phyloP scores from a whole-genome alignment of 1,140 invertebrate species.

The Tribolium madens region DNA sequence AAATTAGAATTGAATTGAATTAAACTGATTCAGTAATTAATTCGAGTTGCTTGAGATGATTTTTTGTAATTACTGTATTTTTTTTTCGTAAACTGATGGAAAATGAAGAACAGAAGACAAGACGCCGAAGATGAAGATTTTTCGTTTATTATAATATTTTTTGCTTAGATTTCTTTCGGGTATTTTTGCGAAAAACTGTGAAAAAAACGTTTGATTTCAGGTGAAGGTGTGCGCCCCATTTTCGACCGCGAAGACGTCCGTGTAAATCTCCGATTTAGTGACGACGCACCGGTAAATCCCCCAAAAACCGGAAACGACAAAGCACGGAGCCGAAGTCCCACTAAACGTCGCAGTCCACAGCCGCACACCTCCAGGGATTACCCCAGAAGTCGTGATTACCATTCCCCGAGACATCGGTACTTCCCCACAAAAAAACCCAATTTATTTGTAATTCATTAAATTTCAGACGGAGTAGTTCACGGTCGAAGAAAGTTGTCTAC shows the following conservation, averaged over 20 bases:
- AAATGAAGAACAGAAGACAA: too few species aligned
- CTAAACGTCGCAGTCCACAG: not conserved
- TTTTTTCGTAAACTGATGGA: too few species aligned
- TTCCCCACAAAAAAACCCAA: not conserved
- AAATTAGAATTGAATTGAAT: too few species aligned
- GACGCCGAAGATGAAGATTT: too few species aligned
- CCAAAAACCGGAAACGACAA: not conserved
- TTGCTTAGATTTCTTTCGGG: too few species aligned
- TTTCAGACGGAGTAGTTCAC: not conserved
- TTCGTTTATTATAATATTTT: too few species aligned
- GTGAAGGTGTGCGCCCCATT: conserved; percentile 21
- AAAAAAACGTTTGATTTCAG: conserved; percentile 6
- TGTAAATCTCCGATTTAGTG: not conserved
- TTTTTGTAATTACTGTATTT: too few species aligned
- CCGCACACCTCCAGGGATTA: not conserved
- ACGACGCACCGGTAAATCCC: not conserved
- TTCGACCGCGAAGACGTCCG: conserved; percentile 21
- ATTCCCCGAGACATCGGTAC: not conserved
- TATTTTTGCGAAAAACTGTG: too few species aligned
- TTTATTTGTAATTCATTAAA: not conserved
- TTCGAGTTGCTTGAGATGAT: too few species aligned
- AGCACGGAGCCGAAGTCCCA: not conserved
- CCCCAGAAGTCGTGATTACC: not conserved
- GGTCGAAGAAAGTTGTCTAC: not conserved
- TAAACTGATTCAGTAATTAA: too few species aligned